Evolutionary conservation across 2,113 vertebrate species (phyloP), one percentile per base, ranked within the genome.

Genomic region (Alligator sinensis): DNA sequence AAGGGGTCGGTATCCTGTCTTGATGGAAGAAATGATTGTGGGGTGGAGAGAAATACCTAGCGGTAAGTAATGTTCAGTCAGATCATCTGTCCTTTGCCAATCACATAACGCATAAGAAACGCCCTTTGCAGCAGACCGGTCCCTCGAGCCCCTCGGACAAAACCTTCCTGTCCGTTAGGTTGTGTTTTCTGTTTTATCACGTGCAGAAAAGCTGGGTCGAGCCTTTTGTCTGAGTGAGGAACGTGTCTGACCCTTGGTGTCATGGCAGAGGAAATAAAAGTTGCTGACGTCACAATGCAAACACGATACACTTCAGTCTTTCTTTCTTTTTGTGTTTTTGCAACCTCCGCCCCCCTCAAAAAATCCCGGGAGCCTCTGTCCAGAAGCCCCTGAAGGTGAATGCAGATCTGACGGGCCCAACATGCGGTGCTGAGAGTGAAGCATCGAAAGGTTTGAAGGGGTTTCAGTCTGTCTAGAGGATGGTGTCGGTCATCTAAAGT

Each of bases 351-450:
- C 21, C 34, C 88, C 6, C 54, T 0, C 3, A 1, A 30, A 70
- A 47, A 18, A 77, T 0, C 1, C 0, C 1, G 62, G 83, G 75
- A 19, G 61, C 55, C 25, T 14, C 30, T 81, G 9, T 38, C 77
- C 80, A 18, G 86, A 1, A 12, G 81, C 62, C 3, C 61, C 12
- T 86, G 61, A 68, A 3, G 6, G 22, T 0, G 16, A 17, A 61
- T 0, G 6, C 15, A 28, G 70, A 76, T 62, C 63, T 68, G 1
- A 2, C 14, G 28, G 3, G 6, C n/a, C 0, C 27, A 60, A 2
- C 0, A 0, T 0, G 1, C 11, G 7, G 63, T 3, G 2, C 62
- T 27, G 68, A 1, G 1, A 47, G 77, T 2, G 70, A 57, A 61
- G 84, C 12, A 17, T 17, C 30, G 11, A 6, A 80, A 7, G 58